Percentiles rank a stretch among this genome's conserved stretches.
phyloP scores from a whole-genome alignment of 2,797 vertebrate genomes.

The Ataeniobius toweri region DNA sequence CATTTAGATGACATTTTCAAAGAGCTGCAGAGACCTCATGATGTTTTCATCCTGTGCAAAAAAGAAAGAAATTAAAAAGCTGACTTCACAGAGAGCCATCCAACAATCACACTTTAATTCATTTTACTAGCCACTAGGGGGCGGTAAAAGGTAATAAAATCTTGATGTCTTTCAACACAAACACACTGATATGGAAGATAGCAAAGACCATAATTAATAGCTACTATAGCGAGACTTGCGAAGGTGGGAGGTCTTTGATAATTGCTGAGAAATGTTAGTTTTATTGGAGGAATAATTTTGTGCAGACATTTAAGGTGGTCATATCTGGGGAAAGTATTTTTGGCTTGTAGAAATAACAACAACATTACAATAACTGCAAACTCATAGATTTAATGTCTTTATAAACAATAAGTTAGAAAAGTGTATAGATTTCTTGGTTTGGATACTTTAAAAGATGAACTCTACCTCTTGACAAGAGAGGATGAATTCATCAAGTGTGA shows the following conservation, averaged over 20 bases:
- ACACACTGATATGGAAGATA: constrained; percentile 21
- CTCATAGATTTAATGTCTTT: not conserved
- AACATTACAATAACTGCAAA: not conserved
- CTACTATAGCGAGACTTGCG: not conserved
- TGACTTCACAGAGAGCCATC: constrained; percentile 16
- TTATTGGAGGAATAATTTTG: constrained; percentile 1
- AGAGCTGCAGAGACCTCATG: constrained; percentile 98
- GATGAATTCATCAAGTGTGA: constrained; percentile 97
- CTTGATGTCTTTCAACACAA: constrained; percentile 12
- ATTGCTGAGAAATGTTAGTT: not conserved
- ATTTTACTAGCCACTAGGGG: constrained; percentile 58
- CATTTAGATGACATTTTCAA: constrained; percentile 95
- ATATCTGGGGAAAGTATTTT: not conserved
- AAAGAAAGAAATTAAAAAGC: constrained; percentile 36
- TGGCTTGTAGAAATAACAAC: not conserved
- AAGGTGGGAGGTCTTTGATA: constrained; percentile 1
- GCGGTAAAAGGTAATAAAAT: constrained; percentile 42
- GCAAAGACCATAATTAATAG: constrained; percentile 44
- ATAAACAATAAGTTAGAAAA: not conserved
- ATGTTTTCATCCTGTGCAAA: constrained; percentile 94
- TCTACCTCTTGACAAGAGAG: constrained; percentile 95
- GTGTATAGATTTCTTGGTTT: not conserved
- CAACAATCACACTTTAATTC: constrained; percentile 43
- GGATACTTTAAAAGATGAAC: not conserved
- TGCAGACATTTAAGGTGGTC: not conserved